Conservation (phyloP, 2,888 invertebrate species). For the Campoletis raptor region DNA sequence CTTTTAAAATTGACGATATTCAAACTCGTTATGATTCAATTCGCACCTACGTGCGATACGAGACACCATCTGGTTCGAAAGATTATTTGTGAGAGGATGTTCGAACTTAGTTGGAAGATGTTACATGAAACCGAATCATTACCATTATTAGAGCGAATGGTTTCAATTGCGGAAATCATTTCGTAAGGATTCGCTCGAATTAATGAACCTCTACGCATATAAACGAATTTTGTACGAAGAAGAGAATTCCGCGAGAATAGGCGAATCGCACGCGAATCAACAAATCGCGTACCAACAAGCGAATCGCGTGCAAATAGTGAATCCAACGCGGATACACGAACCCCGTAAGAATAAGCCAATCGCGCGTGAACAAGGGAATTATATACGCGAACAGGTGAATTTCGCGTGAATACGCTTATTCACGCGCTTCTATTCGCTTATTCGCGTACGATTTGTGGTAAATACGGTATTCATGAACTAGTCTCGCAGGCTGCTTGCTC, state of each 20-base stretch:
- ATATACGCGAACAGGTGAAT: background rate
- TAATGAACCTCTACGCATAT: background rate
- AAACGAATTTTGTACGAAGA: background rate
- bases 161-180: background rate
- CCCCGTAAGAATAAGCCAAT: background rate
- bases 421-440: background rate
- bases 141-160: background rate
- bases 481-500: constrained; percentile 11
- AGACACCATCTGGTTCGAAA: background rate
- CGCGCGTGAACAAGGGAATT: background rate
- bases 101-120: background rate
- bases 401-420: constrained; percentile 3
- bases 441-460: background rate
- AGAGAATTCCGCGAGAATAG: background rate
- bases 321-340: background rate
- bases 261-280: constrained; percentile 1
- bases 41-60: background rate
- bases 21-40: constrained; percentile 6
- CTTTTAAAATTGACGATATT: constrained; percentile 16
- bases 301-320: constrained; percentile 9
- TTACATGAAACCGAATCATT: background rate
- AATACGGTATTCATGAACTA: constrained; percentile 15
- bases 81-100: background rate
- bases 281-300: background rate
- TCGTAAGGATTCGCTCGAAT: background rate